Conservation (phyloP, 2,888 invertebrate genomes). For the Helobdella robusta region DNA sequence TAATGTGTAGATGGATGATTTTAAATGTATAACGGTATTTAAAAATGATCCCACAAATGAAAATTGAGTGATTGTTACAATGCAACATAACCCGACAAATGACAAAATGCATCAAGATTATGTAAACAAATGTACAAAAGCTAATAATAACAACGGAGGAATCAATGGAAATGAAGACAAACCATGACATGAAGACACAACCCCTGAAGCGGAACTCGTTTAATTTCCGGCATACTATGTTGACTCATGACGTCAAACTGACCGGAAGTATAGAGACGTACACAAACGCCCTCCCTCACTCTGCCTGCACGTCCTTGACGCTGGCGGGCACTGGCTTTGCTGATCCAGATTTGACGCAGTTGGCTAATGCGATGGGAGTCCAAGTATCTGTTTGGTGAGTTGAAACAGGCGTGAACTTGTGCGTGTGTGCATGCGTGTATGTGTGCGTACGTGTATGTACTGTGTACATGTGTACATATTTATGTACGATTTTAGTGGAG, state of each 20-base stretch:
- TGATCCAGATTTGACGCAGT: conserved; percentile 44
- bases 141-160: no score
- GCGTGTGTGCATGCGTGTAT: neutral
- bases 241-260: conserved; percentile 35
- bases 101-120: no score
- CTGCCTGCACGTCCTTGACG: conserved; percentile 46
- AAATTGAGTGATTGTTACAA: no score
- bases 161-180: no score
- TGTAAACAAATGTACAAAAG: no score
- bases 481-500: no score
- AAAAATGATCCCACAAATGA: no score
- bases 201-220: conserved; percentile 46
- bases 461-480: no score
- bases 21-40: no score
- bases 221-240: conserved; percentile 42
- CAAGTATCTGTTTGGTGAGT: conserved; percentile 43
- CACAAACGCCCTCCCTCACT: conserved; percentile 43
- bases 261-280: conserved; percentile 41
- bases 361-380: conserved; percentile 45
- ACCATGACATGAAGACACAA: conserved; percentile 48
- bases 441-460: no score
- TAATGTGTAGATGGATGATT: no score
- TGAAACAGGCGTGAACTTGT: neutral
- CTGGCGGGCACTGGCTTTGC: conserved; percentile 45
- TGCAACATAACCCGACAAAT: no score